A percentile compares a stretch with the other conserved stretches of the same genome.
Evolutionary conservation across 2,113 vertebrate species (phyloP).

Genomic region (Acanthisitta chloris): DNA sequence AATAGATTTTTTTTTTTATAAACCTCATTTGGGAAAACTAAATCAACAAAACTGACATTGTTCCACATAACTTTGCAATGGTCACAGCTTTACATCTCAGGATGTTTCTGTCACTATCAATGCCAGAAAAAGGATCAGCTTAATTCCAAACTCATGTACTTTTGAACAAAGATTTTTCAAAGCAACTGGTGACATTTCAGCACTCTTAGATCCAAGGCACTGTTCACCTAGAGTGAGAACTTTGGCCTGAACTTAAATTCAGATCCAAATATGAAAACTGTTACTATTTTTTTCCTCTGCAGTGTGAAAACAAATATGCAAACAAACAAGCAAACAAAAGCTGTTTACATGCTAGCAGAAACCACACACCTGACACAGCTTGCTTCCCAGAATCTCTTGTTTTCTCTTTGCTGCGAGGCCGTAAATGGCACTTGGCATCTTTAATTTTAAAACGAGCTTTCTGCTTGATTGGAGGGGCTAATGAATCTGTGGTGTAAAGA

Average conservation of each 20-base stretch:
- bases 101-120: neutral
- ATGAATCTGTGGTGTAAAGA: slow-evolving; percentile 70
- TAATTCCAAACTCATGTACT: neutral
- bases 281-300: neutral
- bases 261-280: neutral
- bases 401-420: slow-evolving; percentile 86
- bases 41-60: neutral
- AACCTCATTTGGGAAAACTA: neutral
- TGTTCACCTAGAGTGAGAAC: neutral
- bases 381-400: slow-evolving; percentile 78
- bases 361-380: slow-evolving; percentile 77
- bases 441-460: slow-evolving; percentile 95
- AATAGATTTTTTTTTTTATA: neutral
- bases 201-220: neutral
- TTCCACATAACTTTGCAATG: neutral
- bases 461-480: slow-evolving; percentile 85
- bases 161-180: neutral
- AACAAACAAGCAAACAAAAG: neutral
- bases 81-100: neutral
- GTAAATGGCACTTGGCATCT: slow-evolving; percentile 92
- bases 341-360: neutral
- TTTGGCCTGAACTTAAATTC: neutral
- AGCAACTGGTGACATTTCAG: neutral
- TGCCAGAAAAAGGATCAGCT: neutral
- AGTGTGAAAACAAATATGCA: neutral